Evolutionary conservation across 2,797 vertebrate species (phyloP).

Genomic region (Masticophis lateralis): DNA sequence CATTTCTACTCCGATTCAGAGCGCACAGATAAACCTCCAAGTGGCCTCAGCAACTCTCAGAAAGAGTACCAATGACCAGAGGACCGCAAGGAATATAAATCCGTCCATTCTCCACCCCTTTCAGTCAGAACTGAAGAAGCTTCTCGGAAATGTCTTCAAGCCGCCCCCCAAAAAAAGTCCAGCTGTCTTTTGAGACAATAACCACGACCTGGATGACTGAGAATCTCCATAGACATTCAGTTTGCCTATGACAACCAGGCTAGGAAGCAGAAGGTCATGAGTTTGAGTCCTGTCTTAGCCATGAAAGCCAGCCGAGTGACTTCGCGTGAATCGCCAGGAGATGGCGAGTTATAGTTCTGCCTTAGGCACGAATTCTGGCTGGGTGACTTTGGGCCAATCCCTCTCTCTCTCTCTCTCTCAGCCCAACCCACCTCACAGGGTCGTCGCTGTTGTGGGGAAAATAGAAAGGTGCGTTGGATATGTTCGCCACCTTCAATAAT

Average conservation of each 20-base stretch:
- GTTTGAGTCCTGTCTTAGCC: not conserved
- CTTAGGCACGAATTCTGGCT: too few species aligned
- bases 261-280: not conserved
- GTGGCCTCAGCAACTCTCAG: not conserved
- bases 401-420: too few species aligned
- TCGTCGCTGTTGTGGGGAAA: not conserved
- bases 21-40: not conserved
- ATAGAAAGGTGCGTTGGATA: not conserved
- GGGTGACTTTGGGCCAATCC: too few species aligned
- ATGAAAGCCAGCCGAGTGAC: not conserved
- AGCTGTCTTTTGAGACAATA: too few species aligned
- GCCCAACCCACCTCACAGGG: not conserved
- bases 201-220: too few species aligned
- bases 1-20: not conserved
- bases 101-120: not conserved
- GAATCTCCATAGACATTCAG: too few species aligned
- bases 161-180: not conserved
- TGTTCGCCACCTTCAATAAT: not conserved
- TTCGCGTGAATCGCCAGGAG: not conserved
- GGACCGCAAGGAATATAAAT: not conserved
- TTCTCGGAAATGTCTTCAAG: not conserved
- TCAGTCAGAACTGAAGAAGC: not conserved
- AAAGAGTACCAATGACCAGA: not conserved
- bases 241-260: not conserved
- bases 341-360: too few species aligned